Percentiles rank a stretch among this genome's conserved stretches.
Conservation (phyloP, 2,888 invertebrate species). For the Hyposoter dolosus region DNA sequence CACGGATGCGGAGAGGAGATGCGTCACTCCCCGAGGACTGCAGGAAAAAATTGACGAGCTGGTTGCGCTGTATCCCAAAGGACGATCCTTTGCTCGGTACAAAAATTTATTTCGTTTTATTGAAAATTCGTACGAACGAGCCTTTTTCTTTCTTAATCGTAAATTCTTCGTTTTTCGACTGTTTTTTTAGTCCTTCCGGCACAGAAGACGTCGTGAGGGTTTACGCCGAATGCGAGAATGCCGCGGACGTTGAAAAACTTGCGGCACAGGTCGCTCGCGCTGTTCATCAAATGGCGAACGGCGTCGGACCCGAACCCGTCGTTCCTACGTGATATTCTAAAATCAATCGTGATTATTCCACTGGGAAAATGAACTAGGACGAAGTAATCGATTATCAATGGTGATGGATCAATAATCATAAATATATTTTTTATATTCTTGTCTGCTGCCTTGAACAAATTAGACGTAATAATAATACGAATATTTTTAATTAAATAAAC, state of each 20-base stretch:
- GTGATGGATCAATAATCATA: conserved; percentile 34
- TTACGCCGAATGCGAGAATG: conserved; percentile 96
- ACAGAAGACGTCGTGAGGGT: conserved; percentile 98
- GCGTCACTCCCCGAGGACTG: conserved; percentile 92
- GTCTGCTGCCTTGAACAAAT: conserved; percentile 30
- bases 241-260: conserved; percentile 89
- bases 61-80: conserved; percentile 89
- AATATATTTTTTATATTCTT: conserved; percentile 39
- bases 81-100: conserved; percentile 94
- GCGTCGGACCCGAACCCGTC: conserved; percentile 89
- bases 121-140: not conserved
- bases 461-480: not conserved
- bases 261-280: conserved; percentile 91
- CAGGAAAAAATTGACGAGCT: conserved; percentile 92
- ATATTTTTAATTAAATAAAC: conserved; percentile 41
- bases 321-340: conserved; percentile 73
- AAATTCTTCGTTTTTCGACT: not conserved
- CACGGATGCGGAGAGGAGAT: conserved; percentile 94
- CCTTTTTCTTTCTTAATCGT: conserved; percentile 24
- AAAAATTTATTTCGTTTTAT: conserved; percentile 9
- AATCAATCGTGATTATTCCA: not conserved
- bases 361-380: not conserved
- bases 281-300: conserved; percentile 93
- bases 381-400: not conserved
- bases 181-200: conserved; percentile 93